Base-by-base conservation (phyloP, 1,140 invertebrate species). In the Pararge aegeria region DNA sequence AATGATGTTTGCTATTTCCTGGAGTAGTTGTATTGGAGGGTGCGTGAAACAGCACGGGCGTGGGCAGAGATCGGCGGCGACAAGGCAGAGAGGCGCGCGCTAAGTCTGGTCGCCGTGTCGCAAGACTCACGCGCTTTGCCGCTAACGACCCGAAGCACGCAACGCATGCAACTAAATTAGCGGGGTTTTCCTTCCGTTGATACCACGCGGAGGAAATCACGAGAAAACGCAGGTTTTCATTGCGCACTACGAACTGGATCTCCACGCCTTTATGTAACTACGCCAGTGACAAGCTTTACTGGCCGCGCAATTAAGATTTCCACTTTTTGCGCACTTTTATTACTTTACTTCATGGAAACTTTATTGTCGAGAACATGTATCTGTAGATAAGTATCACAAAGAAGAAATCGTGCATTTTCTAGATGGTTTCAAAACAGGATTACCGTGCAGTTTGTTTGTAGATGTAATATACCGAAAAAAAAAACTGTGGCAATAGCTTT, bases 351-450 rank as follows among this genome's bases (percentile, higher is more conserved):
- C 85, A 85, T 83, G 85, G 87, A 87, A 89, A 88, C 72, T 83
- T 87, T 88, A 86, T 86, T 87, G 87, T 87, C 78, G 72, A 75
- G 77, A 83, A 78, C 73, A 73, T 79, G 73, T 86, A 80, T 78
- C 70, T 68, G 69, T 77, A 78, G 86, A 86, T 86, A 84, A 77
- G 64, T 81, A 86, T 88, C 79, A 79, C 71, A 76, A 75, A 86
- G 79, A 87, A 87, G 83, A 86, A 87, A 87, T 89, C 79, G 79
- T 76, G 77, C 70, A 80, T 85, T 89, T 89, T 87, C 75, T 84
- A 83, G 86, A 87, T 83, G 76, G 72, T 75, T 69, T 67, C 78
- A 50, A 81, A 79, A 79, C 77, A 61, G 77, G 74, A 69, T 78
- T 70, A 74, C 70, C 63, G 69, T 77, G 64, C 70, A 70, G 74